A percentile compares a stretch with the other conserved stretches of the same genome.
Conservation (phyloP, 2,888 invertebrate genomes). For the Dasysyrphus albostriatus region DNA sequence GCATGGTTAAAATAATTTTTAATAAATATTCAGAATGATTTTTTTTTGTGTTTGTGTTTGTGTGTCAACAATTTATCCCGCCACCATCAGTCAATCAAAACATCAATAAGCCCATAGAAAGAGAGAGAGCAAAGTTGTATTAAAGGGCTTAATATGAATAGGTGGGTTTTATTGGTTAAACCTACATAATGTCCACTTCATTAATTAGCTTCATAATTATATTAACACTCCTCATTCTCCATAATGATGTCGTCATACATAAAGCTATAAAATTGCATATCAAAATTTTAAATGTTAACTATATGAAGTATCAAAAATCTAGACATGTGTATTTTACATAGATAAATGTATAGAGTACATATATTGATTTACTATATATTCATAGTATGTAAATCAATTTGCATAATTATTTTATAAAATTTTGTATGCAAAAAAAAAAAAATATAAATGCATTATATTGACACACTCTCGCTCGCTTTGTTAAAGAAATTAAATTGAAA, state of each 20-base stretch:
- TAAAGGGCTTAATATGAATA: not conserved
- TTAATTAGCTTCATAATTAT: constrained; percentile 51
- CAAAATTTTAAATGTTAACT: not conserved
- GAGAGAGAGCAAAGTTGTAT: not conserved
- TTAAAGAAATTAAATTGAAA: constrained; percentile 56
- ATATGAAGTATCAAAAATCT: not conserved
- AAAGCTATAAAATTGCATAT: not conserved
- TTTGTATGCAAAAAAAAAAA: not conserved
- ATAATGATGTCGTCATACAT: not conserved
- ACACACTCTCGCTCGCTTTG: not conserved
- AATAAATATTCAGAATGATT: constrained; percentile 25
- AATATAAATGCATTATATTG: not conserved
- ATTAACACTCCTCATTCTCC: constrained; percentile 35
- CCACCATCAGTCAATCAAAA: constrained; percentile 29
- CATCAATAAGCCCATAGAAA: not conserved
- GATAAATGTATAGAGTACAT: no score
- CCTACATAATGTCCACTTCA: constrained; percentile 5
- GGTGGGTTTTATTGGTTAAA: not conserved
- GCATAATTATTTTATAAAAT: not conserved
- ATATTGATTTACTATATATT: no score
- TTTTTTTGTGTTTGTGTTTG: not conserved
- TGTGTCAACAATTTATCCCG: constrained; percentile 9
- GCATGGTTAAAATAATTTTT: constrained; percentile 26
- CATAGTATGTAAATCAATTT: not conserved
- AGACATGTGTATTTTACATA: no score